A percentile compares a stretch with the other conserved stretches of the same genome.
phyloP scores from a whole-genome alignment of 37 sponge, comb jelly and placozoan genomes.

The Cladorhizidae sp. region DNA sequence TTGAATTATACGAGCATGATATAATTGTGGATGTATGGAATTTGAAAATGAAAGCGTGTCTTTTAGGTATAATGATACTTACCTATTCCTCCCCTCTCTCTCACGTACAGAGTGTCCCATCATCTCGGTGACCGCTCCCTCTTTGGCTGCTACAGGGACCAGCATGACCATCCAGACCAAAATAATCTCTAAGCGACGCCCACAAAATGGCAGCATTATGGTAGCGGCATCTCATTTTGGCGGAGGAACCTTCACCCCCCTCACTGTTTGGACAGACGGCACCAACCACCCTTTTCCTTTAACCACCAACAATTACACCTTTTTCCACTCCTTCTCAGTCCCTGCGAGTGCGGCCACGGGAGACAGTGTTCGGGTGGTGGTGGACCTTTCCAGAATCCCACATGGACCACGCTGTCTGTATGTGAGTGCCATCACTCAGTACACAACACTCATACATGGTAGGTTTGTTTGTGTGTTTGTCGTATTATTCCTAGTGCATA shows the following conservation, averaged over 20 bases:
- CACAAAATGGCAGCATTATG: neutral
- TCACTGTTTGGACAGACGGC: neutral
- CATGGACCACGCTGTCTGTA: neutral
- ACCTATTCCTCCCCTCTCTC: neutral
- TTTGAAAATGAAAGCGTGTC: too few relatives aligned
- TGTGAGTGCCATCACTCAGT: neutral
- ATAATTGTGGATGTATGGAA: too few relatives aligned
- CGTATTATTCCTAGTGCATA: too few relatives aligned
- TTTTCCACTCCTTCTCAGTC: neutral
- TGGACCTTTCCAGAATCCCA: neutral
- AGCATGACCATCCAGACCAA: neutral
- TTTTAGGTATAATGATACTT: too few relatives aligned
- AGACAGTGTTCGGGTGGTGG: neutral
- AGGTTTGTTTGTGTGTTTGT: neutral
- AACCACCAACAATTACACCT: neutral
- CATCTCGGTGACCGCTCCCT: neutral
- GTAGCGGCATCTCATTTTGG: neutral
- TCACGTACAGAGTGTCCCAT: neutral
- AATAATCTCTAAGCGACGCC: neutral
- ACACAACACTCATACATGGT: neutral
- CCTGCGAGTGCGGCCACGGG: neutral
- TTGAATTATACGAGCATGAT: too few relatives aligned
- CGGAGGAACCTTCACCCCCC: neutral
- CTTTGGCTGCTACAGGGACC: neutral
- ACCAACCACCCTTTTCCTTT: neutral